phyloP scores from a whole-genome alignment of 2,113 vertebrate genomes.

The Nycticorax nycticorax region DNA sequence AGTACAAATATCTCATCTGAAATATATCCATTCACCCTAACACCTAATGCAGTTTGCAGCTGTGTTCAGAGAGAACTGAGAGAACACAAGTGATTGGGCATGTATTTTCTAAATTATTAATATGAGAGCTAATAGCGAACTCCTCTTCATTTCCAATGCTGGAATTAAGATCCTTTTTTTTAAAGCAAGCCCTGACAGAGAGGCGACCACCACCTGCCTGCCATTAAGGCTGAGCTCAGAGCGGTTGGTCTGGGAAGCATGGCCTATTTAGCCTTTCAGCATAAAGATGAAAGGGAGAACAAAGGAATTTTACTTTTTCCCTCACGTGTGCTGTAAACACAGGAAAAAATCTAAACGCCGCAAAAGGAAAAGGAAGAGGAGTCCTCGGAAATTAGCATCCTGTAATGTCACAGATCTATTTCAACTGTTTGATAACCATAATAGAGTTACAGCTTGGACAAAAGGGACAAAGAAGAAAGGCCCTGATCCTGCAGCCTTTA shows the following conservation, averaged over 20 bases:
- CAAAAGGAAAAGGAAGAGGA: not conserved
- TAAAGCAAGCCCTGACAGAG: slow-evolving; percentile 20
- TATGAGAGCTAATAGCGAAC: slow-evolving; percentile 63
- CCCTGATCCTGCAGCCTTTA: not conserved
- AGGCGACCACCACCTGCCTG: not conserved
- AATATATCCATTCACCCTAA: slow-evolving; percentile 64
- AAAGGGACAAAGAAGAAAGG: not conserved
- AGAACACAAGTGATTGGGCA: slow-evolving; percentile 69
- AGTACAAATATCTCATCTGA: slow-evolving; percentile 77
- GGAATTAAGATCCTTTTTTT: slow-evolving; percentile 50
- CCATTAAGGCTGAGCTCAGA: not conserved
- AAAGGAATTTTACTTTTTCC: slow-evolving; percentile 33
- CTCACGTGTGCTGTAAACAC: not conserved
- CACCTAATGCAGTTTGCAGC: slow-evolving; percentile 70
- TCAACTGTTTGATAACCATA: not conserved
- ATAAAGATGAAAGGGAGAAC: not conserved
- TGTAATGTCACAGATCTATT: not conserved
- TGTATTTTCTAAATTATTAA: slow-evolving; percentile 77
- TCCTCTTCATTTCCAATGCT: slow-evolving; percentile 49
- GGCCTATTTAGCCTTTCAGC: slow-evolving; percentile 21
- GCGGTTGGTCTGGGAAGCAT: not conserved
- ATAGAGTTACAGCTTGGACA: not conserved
- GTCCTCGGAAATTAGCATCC: not conserved
- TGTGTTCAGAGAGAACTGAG: slow-evolving; percentile 64
- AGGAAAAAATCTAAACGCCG: not conserved